A percentile compares a stretch with the other conserved stretches of the same genome.
Evolutionary conservation across 2,888 invertebrate genomes (phyloP).

Genomic region (Priocnemis perturbator): DNA sequence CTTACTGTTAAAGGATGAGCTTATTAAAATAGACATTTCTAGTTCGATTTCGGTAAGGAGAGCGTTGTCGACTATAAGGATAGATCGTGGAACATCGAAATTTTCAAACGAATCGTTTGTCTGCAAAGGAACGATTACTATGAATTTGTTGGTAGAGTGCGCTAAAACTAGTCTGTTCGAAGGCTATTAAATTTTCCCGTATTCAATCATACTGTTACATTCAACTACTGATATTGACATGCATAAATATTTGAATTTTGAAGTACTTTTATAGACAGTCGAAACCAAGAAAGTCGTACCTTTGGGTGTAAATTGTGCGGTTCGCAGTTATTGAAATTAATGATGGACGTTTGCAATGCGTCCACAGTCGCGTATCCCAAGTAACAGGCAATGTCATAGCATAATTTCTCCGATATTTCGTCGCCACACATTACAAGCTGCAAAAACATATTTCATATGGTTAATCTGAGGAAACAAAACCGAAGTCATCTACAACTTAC

Average conservation of each 20-base stretch:
- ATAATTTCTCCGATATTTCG: conserved; percentile 70
- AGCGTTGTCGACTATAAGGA: conserved; percentile 77
- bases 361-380: conserved; percentile 75
- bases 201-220: not conserved
- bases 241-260: not conserved
- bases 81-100: conserved; percentile 74
- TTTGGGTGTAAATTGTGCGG: conserved; percentile 19
- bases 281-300: conserved; percentile 30
- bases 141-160: too few species aligned
- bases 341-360: conserved; percentile 51
- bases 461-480: not conserved
- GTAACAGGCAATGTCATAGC: conserved; percentile 73
- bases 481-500: conserved; percentile 41
- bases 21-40: conserved; percentile 81
- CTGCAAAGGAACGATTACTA: conserved; percentile 42
- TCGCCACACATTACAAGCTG: conserved; percentile 63
- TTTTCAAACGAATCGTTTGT: conserved; percentile 66
- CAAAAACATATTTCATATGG: conserved; percentile 8
- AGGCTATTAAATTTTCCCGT: not conserved
- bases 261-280: too few species aligned
- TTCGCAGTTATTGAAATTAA: conserved; percentile 41
- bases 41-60: conserved; percentile 81
- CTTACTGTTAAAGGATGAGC: conserved; percentile 82
- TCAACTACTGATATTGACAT: not conserved
- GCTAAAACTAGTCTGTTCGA: not conserved